Base-by-base conservation (phyloP, 2,797 vertebrate species). In the Parauchenoglanis punctatus region DNA sequence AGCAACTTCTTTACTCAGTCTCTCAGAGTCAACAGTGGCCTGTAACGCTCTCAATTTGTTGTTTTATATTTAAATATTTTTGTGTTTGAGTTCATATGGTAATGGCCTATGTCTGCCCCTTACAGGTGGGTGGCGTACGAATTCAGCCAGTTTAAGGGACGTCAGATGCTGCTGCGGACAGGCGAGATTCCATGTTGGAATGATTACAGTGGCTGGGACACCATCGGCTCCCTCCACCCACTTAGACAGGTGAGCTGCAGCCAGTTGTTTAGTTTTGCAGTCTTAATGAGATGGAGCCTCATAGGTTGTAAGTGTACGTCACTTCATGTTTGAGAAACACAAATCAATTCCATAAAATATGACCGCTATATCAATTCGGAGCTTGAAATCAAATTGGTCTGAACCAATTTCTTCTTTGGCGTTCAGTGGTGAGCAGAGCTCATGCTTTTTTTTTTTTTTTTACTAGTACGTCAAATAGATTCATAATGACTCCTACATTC, bases 71-170 rank as follows among this genome's bases (percentile, higher is more conserved):
- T 52, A 31, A 11, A 28, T 44, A 67, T 31, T 15, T 81, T 44
- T 56, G 17, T 84, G 8, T 65, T 44, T 13, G 6, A 72, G 11
- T 77, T 6, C 8, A 23, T 35, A 35, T 81, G 13, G 20, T 67
- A 8, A 67, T 11, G 4, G 10, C 20, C 25, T 46, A 44, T 54
- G 61, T 28, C 28, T 85, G 58, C 54, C 35, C 59, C 72, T 58
- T 35, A 2, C 85, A 97, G 97, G 87, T 97, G 97, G 97, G 95
- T 97, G 92, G 96, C 92, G 1, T 97, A 96, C 1, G 96, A 97
- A 92, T 96, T 96, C 75, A 91, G 94, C 56, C 94, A 95, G 91
- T 97, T 97, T 89, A 95, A 96, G 72, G 97, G 97, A 61, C 94
- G 93, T 87, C 97, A 97, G 92, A 94, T 96, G 90, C 92, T 97